Base-by-base conservation (phyloP, 1,140 invertebrate genomes). In the Drosophila nikananu region DNA sequence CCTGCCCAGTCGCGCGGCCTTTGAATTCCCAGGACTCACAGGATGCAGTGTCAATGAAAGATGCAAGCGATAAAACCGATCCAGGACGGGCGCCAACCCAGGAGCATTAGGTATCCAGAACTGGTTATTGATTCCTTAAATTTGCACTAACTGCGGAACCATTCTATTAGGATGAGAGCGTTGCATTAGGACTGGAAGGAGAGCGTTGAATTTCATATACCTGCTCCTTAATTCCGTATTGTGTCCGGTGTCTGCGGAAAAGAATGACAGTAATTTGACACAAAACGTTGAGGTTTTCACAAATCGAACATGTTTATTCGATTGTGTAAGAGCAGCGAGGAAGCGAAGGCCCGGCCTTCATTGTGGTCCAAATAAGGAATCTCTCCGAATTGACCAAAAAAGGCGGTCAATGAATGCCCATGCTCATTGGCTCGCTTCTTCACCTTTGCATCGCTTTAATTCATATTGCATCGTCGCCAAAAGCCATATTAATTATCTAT, bases 201-300 rank as follows among this genome's bases (percentile, higher is more conserved):
- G 49, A 39, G 48, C 58, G 72, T 54, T n/a, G 23, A 32, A 63
- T 51, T 60, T 41, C 61, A 48, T 62, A 59, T 76, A 49, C 37
- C 39, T 64, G 41, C 58, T 77, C 39, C 57, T 68, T 80, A 80
- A 80, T 65, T 80, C 80, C 41, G 67, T 37, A 78, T 44, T 78
- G 63, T 59, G 60, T 49, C 57, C 58, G 75, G 76, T 42, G 74
- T 67, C 52, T 59, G 76, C 75, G 77, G 59, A 79, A 79, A 79
- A 79, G 67, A 84, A 74, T 84, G 79, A 86, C 81, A 82, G 67
- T 84, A 86, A 81, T 86, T 86, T 86, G 83, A 86, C 81, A 86
- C 77, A 80, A 80, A 73, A 83, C 74, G 70, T 80, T 80, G 70
- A 68, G 61, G 70, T 59, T 75, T 75, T 80, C 70, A 70, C 30